Evolutionary conservation across 2,888 invertebrate species (phyloP).

Genomic region (Cryptops parisi): DNA sequence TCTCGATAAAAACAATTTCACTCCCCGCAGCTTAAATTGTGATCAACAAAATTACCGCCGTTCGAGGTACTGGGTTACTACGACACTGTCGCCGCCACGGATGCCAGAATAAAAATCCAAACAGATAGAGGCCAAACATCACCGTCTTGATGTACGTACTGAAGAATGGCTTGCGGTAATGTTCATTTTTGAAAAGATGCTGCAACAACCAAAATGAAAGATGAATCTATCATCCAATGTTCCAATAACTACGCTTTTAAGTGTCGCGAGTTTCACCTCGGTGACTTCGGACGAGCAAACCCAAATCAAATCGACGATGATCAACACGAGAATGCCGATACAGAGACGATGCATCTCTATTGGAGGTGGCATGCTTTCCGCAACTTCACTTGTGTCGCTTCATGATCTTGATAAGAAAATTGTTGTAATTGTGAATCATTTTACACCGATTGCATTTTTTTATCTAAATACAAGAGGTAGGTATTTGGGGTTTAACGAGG

Average conservation of each 20-base stretch:
- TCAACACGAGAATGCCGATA: conserved; percentile 68
- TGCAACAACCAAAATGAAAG: conserved; percentile 31
- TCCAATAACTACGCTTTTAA: too few relatives aligned
- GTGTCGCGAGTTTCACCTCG: too few relatives aligned
- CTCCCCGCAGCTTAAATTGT: too few relatives aligned
- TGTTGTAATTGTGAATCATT: too few relatives aligned
- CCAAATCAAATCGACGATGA: conserved; percentile 90
- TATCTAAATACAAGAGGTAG: too few relatives aligned
- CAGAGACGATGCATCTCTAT: conserved; percentile 38
- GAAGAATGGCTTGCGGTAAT: conserved; percentile 87
- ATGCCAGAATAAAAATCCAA: conserved; percentile 75
- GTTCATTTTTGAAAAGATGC: conserved; percentile 70
- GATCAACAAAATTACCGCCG: too few relatives aligned
- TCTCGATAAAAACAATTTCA: too few relatives aligned
- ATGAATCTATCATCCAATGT: too few relatives aligned
- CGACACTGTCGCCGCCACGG: conserved; percentile 80
- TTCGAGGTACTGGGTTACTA: conserved; percentile 39
- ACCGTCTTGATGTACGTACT: conserved; percentile 90
- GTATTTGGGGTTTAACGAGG: too few relatives aligned
- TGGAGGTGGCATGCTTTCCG: conserved; percentile 17
- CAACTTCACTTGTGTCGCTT: background rate
- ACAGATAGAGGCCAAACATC: conserved; percentile 78
- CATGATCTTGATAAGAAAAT: background rate
- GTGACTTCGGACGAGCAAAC: conserved; percentile 88
- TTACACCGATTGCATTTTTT: too few relatives aligned